phyloP scores from a whole-genome alignment of 2,888 invertebrate species.

The Subacronicta megacephala region DNA sequence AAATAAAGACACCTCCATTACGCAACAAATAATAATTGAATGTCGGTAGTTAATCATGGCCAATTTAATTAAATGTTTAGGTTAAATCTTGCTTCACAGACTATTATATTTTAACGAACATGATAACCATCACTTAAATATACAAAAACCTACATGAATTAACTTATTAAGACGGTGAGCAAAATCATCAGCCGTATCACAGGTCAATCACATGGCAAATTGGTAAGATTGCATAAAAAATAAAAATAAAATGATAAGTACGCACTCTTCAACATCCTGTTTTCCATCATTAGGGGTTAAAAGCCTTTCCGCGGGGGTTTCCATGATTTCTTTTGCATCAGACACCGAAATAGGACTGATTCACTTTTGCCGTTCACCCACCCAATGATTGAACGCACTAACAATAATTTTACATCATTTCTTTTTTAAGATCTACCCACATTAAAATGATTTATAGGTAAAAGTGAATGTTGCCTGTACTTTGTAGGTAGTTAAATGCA shows the following conservation, averaged over 20 bases:
- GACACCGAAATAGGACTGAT: constrained; percentile 19
- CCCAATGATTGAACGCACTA: constrained; percentile 12
- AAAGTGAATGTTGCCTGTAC: constrained; percentile 14
- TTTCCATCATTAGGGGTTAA: constrained; percentile 18
- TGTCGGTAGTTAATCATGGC: constrained; percentile 8
- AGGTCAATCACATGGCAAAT: constrained; percentile 23
- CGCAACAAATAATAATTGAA: constrained; percentile 4
- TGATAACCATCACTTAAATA: constrained; percentile 11
- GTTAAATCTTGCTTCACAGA: constrained; percentile 26
- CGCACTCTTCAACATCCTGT: constrained; percentile 60
- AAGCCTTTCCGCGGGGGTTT: constrained; percentile 34
- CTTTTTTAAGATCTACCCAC: constrained; percentile 35
- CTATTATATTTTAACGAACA: constrained; percentile 11
- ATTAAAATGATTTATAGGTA: constrained; percentile 10
- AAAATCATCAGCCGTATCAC: constrained; percentile 14
- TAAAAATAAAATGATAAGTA: constrained; percentile 19
- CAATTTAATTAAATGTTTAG: constrained; percentile 12
- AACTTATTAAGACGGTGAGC: constrained; percentile 34
- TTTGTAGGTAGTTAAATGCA: not conserved
- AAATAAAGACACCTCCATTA: not conserved
- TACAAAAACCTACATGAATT: constrained; percentile 22
- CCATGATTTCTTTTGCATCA: constrained; percentile 31
- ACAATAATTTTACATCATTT: constrained; percentile 2
- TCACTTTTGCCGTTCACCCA: constrained; percentile 21
- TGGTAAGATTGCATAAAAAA: constrained; percentile 18